Percentiles rank a stretch among this genome's conserved stretches.
phyloP scores from a whole-genome alignment of 2,888 invertebrate genomes.

The Callyntrura guangdongensis region DNA sequence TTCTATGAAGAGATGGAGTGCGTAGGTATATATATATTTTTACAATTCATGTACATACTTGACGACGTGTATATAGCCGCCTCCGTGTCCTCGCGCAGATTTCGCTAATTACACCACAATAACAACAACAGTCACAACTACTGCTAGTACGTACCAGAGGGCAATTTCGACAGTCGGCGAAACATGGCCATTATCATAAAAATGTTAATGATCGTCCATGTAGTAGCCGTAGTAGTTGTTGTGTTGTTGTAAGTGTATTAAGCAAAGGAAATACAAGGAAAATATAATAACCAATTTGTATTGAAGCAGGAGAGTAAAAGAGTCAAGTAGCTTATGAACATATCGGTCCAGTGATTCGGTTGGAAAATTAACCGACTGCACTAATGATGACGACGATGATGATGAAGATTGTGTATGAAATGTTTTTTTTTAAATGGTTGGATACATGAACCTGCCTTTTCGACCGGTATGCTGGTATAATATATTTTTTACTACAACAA shows the following conservation, averaged over 20 bases:
- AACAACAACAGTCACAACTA: not conserved
- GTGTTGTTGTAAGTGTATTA: no score
- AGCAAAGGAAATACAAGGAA: no score
- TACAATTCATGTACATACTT: not conserved
- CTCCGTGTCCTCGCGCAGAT: not conserved
- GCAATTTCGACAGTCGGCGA: no score
- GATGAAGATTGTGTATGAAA: slow-evolving; percentile 3
- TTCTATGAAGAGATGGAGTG: no score
- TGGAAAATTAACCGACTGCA: no score
- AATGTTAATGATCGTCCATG: not conserved
- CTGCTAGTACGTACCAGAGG: not conserved
- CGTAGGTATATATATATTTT: not conserved
- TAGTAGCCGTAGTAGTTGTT: no score
- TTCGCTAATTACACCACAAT: slow-evolving; percentile 11
- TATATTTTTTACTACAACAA: not conserved
- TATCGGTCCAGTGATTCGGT: no score
- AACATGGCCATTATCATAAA: not conserved
- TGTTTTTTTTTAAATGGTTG: not conserved
- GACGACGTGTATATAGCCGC: not conserved
- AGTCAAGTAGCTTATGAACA: not conserved
- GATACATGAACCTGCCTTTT: not conserved
- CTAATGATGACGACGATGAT: no score
- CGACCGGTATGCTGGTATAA: not conserved
- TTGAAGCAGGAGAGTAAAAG: not conserved
- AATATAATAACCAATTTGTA: no score